A percentile compares a stretch with the other conserved stretches of the same genome.
These are phyloP conservation scores for Gallinago paraguaiae DNA, from an alignment of 2,113 vertebrate genomes.

Conservation along the genomic window DNA sequence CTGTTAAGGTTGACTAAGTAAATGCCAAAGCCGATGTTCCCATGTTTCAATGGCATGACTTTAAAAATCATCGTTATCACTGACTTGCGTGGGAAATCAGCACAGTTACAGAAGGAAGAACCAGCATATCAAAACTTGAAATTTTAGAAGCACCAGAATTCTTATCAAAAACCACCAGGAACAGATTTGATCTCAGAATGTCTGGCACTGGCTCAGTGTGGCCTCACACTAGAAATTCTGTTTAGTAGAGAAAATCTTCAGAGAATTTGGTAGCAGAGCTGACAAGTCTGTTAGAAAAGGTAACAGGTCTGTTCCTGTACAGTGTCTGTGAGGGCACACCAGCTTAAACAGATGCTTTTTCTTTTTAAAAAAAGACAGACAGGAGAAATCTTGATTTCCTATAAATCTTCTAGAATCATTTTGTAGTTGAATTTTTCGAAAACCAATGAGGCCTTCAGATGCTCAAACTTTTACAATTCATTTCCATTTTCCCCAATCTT, in stretches of 20 bases:
- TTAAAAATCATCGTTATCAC: background rate
- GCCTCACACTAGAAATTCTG: background rate
- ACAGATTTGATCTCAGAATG: background rate
- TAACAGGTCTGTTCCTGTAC: background rate
- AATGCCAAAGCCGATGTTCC: too few relatives aligned
- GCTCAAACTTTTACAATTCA: background rate
- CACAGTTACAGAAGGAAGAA: background rate
- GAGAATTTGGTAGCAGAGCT: background rate
- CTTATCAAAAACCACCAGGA: background rate
- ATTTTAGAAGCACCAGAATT: background rate
- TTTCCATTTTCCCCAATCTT: background rate
- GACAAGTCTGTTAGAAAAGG: background rate
- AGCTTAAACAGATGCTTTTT: background rate
- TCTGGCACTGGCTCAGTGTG: background rate
- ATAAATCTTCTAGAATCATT: background rate
- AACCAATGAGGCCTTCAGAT: background rate
- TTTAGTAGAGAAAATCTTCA: background rate
- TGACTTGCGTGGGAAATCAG: background rate
- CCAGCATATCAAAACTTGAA: background rate
- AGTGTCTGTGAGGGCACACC: rapidly evolving
- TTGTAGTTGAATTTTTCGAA: background rate
- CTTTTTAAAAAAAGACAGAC: background rate
- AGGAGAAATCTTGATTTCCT: background rate
- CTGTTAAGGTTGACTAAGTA: background rate
- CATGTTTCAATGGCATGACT: background rate